Evolutionary conservation across 2,797 vertebrate species (phyloP).

Genomic region (Clarias fuscus): DNA sequence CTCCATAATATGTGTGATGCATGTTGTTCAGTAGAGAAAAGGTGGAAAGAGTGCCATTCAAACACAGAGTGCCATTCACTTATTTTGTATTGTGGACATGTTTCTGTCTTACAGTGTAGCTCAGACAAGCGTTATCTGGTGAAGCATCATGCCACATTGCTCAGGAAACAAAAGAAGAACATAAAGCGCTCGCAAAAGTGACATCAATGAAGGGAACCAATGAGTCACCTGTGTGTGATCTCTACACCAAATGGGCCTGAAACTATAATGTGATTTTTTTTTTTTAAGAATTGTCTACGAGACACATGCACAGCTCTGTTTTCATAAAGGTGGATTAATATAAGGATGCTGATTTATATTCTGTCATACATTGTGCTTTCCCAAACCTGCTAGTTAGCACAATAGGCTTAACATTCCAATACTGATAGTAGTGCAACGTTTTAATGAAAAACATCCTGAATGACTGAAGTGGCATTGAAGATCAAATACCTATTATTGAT

Average conservation of each 20-base stretch:
- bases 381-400: not conserved
- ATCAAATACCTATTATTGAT: not conserved
- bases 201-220: not conserved
- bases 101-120: conserved; percentile 63
- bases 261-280: too few species aligned
- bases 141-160: conserved; percentile 65
- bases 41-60: not conserved
- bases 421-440: not conserved
- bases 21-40: not conserved
- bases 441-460: not conserved
- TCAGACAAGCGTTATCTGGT: conserved; percentile 79
- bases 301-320: not conserved
- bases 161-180: conserved; percentile 45
- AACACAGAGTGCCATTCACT: not conserved
- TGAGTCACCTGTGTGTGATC: too few species aligned
- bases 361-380: not conserved
- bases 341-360: not conserved
- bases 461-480: not conserved
- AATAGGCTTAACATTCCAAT: not conserved
- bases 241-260: not conserved
- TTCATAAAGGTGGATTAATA: not conserved
- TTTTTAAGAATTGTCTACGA: not conserved
- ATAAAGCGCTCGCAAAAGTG: not conserved
- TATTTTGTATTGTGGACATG: not conserved
- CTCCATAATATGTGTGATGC: not conserved